These are phyloP conservation scores for Drosophila dunni DNA, from an alignment of 1,140 invertebrate species.

Conservation along the genomic window DNA sequence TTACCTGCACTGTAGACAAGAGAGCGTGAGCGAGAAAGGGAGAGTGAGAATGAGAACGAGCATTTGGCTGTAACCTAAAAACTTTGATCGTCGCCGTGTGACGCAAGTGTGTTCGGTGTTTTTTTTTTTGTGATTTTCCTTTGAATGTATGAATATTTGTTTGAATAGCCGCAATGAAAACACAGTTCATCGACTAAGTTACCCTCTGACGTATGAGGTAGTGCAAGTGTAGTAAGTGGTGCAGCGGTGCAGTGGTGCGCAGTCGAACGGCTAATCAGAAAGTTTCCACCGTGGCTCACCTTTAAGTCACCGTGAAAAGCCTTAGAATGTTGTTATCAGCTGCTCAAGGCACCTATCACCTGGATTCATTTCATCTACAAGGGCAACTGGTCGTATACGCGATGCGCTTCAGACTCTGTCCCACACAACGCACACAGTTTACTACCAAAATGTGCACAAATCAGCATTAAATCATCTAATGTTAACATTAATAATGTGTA, in stretches of 20 bases:
- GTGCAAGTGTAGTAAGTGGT: neutral
- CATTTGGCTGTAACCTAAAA: neutral
- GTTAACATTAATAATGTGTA: too few species aligned
- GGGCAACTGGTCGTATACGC: constrained; percentile 39
- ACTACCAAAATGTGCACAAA: too few species aligned
- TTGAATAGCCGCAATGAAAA: constrained; percentile 18
- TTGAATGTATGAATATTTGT: constrained; percentile 7
- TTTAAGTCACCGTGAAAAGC: constrained; percentile 77
- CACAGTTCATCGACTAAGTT: constrained; percentile 48
- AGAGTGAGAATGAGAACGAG: neutral
- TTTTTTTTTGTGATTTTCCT: neutral
- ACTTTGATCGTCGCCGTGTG: neutral
- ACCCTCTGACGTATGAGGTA: constrained; percentile 52
- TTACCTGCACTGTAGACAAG: too few species aligned
- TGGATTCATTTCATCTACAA: constrained; percentile 11
- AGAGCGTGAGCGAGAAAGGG: too few species aligned
- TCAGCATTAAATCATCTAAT: too few species aligned
- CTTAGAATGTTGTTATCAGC: constrained; percentile 26
- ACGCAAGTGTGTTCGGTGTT: constrained; percentile 22
- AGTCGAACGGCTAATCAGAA: constrained; percentile 3
- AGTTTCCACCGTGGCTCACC: constrained; percentile 51
- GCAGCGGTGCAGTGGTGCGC: neutral
- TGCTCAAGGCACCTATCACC: constrained; percentile 12
- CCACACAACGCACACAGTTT: too few species aligned
- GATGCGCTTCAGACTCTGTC: neutral